Conservation (phyloP, 2,888 invertebrate species). For the Tetragnatha montana region DNA sequence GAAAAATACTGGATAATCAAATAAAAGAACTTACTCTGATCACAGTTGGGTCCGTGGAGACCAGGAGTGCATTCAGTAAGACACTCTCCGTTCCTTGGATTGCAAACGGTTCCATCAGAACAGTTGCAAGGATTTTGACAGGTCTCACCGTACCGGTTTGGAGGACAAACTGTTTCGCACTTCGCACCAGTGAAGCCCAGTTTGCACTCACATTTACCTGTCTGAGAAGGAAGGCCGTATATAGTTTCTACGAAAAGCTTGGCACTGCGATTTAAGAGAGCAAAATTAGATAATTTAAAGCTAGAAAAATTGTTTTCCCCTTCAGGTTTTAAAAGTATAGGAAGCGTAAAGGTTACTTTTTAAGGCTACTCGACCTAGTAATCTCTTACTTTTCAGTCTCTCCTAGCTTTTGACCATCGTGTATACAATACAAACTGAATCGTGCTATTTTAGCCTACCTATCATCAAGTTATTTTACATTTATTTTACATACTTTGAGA, state of each 20-base stretch:
- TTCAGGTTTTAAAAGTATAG: too few relatives aligned
- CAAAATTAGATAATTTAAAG: background rate
- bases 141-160: constrained; percentile 70
- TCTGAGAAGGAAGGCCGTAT: constrained; percentile 72
- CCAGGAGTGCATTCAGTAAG: constrained; percentile 73
- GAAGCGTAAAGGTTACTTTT: too few relatives aligned
- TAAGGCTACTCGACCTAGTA: too few relatives aligned
- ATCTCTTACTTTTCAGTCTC: too few relatives aligned
- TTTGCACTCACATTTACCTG: constrained; percentile 76
- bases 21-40: constrained; percentile 72
- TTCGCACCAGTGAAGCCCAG: constrained; percentile 74
- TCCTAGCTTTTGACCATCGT: too few relatives aligned
- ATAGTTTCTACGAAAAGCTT: background rate
- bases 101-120: constrained; percentile 73
- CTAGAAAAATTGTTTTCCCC: too few relatives aligned
- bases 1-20: too few relatives aligned
- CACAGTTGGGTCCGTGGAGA: constrained; percentile 73
- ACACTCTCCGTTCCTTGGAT: constrained; percentile 75
- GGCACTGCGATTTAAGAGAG: background rate
- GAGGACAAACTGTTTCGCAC: constrained; percentile 73
- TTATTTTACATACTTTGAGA: too few relatives aligned
- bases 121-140: constrained; percentile 72
- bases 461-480: too few relatives aligned
- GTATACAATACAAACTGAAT: too few relatives aligned
- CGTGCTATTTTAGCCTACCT: too few relatives aligned